Conservation (phyloP, 2,888 invertebrate genomes). For the Euclidia mi region DNA sequence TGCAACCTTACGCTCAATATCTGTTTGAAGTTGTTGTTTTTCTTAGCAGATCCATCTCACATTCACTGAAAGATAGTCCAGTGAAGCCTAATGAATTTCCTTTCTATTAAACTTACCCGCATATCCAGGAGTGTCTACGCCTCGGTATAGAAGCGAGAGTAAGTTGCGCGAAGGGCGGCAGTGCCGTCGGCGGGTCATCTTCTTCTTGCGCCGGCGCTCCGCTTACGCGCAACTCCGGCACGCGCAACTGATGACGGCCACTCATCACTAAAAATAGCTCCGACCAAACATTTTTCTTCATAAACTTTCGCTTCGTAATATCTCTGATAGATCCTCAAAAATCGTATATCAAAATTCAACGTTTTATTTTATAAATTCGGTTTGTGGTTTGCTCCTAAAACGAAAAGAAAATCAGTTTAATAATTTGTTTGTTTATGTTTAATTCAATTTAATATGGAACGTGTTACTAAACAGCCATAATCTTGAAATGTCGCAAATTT, state of each 20-base stretch:
- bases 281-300: slow-evolving; percentile 43
- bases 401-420: slow-evolving; percentile 20
- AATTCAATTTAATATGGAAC: slow-evolving; percentile 54
- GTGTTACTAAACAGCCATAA: slow-evolving; percentile 59
- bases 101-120: slow-evolving; percentile 89
- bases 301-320: slow-evolving; percentile 24
- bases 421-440: not conserved
- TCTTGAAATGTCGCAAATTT: not conserved
- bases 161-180: slow-evolving; percentile 83
- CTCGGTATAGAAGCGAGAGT: slow-evolving; percentile 90
- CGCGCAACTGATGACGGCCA: slow-evolving; percentile 88
- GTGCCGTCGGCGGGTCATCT: slow-evolving; percentile 81
- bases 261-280: slow-evolving; percentile 74
- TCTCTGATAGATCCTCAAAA: slow-evolving; percentile 43
- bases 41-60: too few species aligned
- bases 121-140: slow-evolving; percentile 94
- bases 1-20: not conserved
- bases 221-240: slow-evolving; percentile 92
- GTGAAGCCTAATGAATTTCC: too few species aligned
- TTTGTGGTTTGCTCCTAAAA: slow-evolving; percentile 54
- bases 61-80: too few species aligned
- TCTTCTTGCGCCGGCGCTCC: slow-evolving; percentile 87
- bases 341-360: slow-evolving; percentile 50
- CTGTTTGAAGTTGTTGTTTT: too few species aligned
- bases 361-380: slow-evolving; percentile 53